Conservation (phyloP, 1,140 invertebrate genomes). For the Sitophilus oryzae region DNA sequence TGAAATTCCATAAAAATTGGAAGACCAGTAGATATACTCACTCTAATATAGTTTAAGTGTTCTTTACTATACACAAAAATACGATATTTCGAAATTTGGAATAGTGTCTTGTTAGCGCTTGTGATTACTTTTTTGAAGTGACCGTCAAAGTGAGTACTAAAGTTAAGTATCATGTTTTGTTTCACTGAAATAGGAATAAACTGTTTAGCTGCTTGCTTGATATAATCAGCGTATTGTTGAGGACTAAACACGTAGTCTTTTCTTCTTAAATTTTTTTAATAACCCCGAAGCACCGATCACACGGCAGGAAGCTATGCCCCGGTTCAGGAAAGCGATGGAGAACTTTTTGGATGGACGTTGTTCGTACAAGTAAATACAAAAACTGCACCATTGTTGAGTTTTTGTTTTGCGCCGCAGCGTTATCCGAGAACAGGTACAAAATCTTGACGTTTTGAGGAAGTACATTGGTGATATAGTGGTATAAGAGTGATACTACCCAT, state of each 20-base stretch:
- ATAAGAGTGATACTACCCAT: slow-evolving; percentile 12
- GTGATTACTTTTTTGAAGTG: slow-evolving; percentile 4
- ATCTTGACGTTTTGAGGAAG: too few relatives aligned
- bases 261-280: not conserved
- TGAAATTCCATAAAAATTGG: not conserved
- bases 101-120: too few relatives aligned
- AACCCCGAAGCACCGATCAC: too few relatives aligned
- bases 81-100: not conserved
- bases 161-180: slow-evolving; percentile 3
- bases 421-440: too few relatives aligned
- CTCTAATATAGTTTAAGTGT: too few relatives aligned
- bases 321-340: slow-evolving; percentile 2
- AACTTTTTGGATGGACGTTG: slow-evolving; percentile 1
- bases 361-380: slow-evolving; percentile 5
- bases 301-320: not conserved
- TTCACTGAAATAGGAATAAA: slow-evolving; percentile 1
- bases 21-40: not conserved
- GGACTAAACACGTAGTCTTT: slow-evolving; percentile 1
- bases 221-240: not conserved
- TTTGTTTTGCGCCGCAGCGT: slow-evolving; percentile 4
- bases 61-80: too few relatives aligned
- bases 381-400: slow-evolving; percentile 1
- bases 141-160: slow-evolving; percentile 3
- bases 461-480: too few relatives aligned
- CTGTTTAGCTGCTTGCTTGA: slow-evolving; percentile 1